These are phyloP conservation scores for Dipus sagitta DNA, from an alignment of 2,797 vertebrate genomes.

Conservation along the genomic window DNA sequence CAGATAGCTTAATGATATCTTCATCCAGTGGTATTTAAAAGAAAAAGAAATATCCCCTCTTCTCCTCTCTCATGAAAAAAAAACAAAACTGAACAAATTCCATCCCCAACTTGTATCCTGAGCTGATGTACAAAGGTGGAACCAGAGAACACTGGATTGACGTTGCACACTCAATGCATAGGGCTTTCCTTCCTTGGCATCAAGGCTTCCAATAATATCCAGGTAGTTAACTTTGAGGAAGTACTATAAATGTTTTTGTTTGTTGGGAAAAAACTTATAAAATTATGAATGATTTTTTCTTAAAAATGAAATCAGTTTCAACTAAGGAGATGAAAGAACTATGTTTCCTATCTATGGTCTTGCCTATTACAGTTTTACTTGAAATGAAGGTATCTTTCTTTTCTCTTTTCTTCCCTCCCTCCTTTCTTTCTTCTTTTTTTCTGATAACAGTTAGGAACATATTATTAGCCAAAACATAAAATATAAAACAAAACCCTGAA, in stretches of 20 bases:
- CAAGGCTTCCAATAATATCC: not conserved
- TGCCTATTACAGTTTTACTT: not conserved
- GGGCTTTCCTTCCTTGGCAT: not conserved
- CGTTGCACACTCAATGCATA: not conserved
- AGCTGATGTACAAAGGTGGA: constrained; percentile 2
- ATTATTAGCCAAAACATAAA: not conserved
- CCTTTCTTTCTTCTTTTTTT: not conserved
- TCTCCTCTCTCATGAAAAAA: not conserved
- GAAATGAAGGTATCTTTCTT: not conserved
- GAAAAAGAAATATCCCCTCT: not conserved
- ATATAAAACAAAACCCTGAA: not conserved
- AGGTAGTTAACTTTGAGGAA: not conserved
- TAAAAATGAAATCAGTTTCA: constrained; percentile 18
- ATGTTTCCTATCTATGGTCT: not conserved
- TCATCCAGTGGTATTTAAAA: not conserved
- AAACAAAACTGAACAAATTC: not conserved
- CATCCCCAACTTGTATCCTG: not conserved
- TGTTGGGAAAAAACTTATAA: not conserved
- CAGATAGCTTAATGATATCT: not conserved
- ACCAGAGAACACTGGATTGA: not conserved
- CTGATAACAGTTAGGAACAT: not conserved
- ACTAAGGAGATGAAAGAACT: not conserved
- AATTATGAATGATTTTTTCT: not conserved
- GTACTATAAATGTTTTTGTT: not conserved
- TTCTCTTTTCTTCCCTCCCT: not conserved